Evolutionary conservation across 2,113 vertebrate species (phyloP), one percentile per base, ranked within the genome.

Genomic region (Megalops atlanticus): DNA sequence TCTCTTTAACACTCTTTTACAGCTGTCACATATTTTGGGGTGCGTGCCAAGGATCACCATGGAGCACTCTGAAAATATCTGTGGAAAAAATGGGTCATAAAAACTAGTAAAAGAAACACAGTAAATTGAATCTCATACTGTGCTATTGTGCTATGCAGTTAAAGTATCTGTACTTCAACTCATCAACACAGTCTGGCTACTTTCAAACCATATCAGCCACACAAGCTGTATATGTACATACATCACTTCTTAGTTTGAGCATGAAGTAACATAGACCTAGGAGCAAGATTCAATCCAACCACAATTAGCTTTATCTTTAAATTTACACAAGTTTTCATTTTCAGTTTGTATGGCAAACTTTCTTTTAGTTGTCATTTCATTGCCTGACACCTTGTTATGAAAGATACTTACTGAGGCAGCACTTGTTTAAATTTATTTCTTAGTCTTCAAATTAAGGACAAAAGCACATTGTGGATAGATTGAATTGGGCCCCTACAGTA

Each of bases 371-470:
- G 6, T 5, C n/a, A 58, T 58, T 58, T n/a, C 21, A 58, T 15
- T 3, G 5, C 21, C 52, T n/a, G n/a, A 8, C 58, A 64, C 4
- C 24, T 11, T 64, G 24, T 64, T 64, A 31, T 10, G 1, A 64
- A 27, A 64, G 31, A 64, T n/a, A 31, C n/a, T 10, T 64, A 64
- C 24, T 27, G n/a, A 58, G 5, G 52, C n/a, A 64, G 24, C 21
- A 64, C 15, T 58, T n/a, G 21, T 24, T n/a, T n/a, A 58, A 58
- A 58, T n/a, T 58, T 58, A 24, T 58, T 64, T 64, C n/a, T n/a
- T n/a, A n/a, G 49, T 54, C 58, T 31, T n/a, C n/a, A 31, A 64
- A n/a, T 64, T 64, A 64, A 64, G 58, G 58, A 64, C n/a, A n/a
- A 64, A n/a, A 64, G 24, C 6, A 31, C 8, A 64, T 27, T 64